These are phyloP conservation scores for Deilephila elpenor DNA, from an alignment of 2,888 invertebrate species.

Conservation along the genomic window DNA sequence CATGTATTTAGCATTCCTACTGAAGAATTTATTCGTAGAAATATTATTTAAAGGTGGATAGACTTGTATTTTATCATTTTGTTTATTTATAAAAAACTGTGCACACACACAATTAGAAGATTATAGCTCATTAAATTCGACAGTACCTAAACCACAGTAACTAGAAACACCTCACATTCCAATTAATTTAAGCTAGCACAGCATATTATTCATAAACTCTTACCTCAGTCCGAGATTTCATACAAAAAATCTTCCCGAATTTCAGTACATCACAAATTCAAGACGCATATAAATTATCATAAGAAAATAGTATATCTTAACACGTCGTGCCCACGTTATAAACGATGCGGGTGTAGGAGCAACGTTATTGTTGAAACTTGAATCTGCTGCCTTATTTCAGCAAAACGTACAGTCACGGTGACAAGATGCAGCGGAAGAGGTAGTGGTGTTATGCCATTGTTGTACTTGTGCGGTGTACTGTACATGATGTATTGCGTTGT, in stretches of 20 bases:
- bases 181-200: neutral
- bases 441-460: conserved; percentile 14
- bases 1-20: no score
- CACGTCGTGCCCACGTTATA: conserved; percentile 44
- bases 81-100: no score
- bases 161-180: no score
- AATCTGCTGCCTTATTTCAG: conserved; percentile 45
- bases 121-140: no score
- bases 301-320: conserved; percentile 34
- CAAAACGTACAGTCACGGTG: conserved; percentile 27
- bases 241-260: neutral
- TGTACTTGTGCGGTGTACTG: conserved; percentile 2
- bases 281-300: conserved; percentile 18
- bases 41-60: no score
- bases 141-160: no score
- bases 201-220: no score
- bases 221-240: no score
- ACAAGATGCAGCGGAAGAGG: conserved; percentile 14
- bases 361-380: conserved; percentile 45
- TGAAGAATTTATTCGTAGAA: no score
- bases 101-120: no score
- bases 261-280: neutral
- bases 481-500: conserved; percentile 10
- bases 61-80: no score
- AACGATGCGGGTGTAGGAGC: conserved; percentile 51